Conservation (phyloP, 2,113 vertebrate genomes). For the Pachycephala philippinensis region DNA sequence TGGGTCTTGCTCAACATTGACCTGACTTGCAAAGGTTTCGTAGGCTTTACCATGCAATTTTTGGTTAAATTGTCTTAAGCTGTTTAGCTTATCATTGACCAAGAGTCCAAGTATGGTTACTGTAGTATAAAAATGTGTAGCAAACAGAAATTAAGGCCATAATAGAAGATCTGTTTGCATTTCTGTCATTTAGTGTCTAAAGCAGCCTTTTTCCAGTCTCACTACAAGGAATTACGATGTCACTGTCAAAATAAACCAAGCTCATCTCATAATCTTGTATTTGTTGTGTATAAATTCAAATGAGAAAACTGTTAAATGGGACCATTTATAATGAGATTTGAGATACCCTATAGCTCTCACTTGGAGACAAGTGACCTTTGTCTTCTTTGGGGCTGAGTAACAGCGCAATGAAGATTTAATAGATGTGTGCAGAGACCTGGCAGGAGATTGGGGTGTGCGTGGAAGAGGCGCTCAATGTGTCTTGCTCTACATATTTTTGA, state of each 20-base stretch:
- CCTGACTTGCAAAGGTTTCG: background rate
- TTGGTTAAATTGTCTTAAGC: background rate
- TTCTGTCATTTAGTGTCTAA: background rate
- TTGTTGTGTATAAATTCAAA: conserved; percentile 53
- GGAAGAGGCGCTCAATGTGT: background rate
- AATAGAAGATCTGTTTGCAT: background rate
- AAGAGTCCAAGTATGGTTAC: background rate
- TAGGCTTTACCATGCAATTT: fast-evolving
- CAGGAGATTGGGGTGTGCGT: background rate
- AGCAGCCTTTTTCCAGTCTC: background rate
- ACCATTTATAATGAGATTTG: conserved; percentile 52
- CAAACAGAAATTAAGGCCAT: background rate
- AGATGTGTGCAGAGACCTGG: background rate
- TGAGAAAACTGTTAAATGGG: conserved; percentile 37
- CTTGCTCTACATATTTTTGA: background rate
- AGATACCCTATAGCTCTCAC: conserved; percentile 43
- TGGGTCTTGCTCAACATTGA: conserved; percentile 54
- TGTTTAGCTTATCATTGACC: background rate
- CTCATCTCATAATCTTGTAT: background rate
- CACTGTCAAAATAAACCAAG: background rate
- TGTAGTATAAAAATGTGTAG: background rate
- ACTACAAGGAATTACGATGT: background rate
- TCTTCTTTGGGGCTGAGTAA: background rate
- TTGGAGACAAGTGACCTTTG: conserved; percentile 41
- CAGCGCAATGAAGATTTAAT: background rate